A percentile compares a stretch with the other conserved stretches of the same genome.
Conservation (phyloP, 2,888 invertebrate species). For the Trachelus troglodyta region DNA sequence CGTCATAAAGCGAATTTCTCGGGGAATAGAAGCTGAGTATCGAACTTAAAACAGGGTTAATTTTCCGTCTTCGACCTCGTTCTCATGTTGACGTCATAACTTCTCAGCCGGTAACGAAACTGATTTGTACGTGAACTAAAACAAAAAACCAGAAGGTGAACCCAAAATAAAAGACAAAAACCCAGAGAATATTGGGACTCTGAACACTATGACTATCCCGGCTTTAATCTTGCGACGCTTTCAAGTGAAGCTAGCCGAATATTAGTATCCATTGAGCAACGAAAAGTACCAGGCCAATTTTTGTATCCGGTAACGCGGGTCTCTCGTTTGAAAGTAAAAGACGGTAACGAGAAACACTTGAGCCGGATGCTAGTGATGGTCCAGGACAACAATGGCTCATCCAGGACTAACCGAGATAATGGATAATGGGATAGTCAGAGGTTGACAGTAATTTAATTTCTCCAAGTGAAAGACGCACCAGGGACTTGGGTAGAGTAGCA, state of each 20-base stretch:
- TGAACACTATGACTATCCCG: not conserved
- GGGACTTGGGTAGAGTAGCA: not conserved
- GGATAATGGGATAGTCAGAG: not conserved
- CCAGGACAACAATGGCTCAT: not conserved
- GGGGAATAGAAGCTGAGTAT: not conserved
- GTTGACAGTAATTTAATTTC: slow-evolving; percentile 15
- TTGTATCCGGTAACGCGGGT: not conserved
- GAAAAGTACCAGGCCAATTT: not conserved
- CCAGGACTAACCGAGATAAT: not conserved
- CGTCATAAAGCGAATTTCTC: not conserved
- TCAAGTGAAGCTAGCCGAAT: not conserved
- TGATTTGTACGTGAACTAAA: not conserved
- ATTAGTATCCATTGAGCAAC: not conserved
- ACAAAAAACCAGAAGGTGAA: not conserved
- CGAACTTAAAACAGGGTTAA: not conserved
- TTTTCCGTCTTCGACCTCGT: not conserved
- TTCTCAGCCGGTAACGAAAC: not conserved
- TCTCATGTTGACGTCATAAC: not conserved
- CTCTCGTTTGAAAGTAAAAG: not conserved
- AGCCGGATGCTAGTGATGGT: not conserved
- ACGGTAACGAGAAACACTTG: not conserved
- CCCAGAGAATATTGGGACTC: not conserved
- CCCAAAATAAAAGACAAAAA: not conserved
- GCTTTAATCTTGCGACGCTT: not conserved
- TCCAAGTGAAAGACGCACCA: slow-evolving; percentile 14